A percentile compares a stretch with the other conserved stretches of the same genome.
These are phyloP conservation scores for Talpa occidentalis DNA, from an alignment of 2,113 vertebrate genomes.

Conservation along the genomic window DNA sequence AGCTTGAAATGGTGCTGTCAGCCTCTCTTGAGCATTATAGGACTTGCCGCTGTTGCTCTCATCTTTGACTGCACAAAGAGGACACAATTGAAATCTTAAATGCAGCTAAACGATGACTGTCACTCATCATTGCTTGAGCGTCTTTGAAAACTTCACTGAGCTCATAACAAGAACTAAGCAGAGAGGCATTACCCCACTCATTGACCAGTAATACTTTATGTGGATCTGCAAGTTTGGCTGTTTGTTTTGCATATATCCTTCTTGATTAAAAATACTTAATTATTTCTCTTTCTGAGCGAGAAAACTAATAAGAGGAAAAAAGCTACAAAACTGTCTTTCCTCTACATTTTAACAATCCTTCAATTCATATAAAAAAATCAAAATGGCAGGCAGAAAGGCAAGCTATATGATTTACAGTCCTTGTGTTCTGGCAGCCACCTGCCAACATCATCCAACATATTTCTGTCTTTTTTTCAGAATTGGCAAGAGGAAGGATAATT, in stretches of 20 bases:
- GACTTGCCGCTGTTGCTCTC: neutral
- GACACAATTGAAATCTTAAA: slow-evolving; percentile 60
- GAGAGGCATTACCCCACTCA: neutral
- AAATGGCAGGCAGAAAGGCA: neutral
- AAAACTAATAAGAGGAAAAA: neutral
- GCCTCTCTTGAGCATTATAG: slow-evolving; percentile 13
- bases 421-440: neutral
- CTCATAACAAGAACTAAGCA: neutral
- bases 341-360: slow-evolving; percentile 8
- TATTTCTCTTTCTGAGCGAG: neutral
- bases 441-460: neutral
- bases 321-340: neutral
- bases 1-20: slow-evolving; percentile 58
- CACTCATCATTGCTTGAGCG: neutral
- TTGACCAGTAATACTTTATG: neutral
- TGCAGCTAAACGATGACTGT: slow-evolving; percentile 47
- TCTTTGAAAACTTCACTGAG: neutral
- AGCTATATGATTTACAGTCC: neutral
- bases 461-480: neutral
- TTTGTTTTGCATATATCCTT: neutral
- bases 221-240: neutral
- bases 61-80: slow-evolving; percentile 55
- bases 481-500: neutral
- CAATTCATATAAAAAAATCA: neutral
- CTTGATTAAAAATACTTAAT: neutral